Base-by-base conservation (phyloP, 1,140 invertebrate species). In the Drosophila saltans region DNA sequence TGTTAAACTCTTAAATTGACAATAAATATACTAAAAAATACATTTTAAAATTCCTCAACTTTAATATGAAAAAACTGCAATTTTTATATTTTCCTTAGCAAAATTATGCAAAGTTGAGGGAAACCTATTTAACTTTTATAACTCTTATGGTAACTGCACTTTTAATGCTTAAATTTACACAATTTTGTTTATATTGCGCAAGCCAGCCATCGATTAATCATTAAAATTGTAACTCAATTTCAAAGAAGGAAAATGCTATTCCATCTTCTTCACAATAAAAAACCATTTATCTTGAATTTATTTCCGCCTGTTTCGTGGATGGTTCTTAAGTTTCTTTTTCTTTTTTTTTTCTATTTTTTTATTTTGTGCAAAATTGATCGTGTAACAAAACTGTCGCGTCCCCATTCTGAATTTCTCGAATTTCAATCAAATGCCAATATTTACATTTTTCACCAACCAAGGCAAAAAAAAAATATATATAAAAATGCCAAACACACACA, bases 341-440 rank as follows among this genome's bases (percentile, higher is more conserved):
- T 36, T 36, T 36, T 36, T 1, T 36, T 36, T 36, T 1, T 36
- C 6, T 36, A 1, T 5, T 36, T 3, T 45, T 70, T 39, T 24
- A 52, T 41, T 41, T 33, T 48, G 21, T 21, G 21, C 16, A 59
- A 55, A 33, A 65, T 68, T 66, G 71, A 82, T 81, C 70, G 52
- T 66, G 61, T 84, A 78, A 66, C 63, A 45, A 66, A 62, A 45
- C 48, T 21, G 26, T 30, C 26, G 24, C 57, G 67, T 48, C 30
- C 45, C 16, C 24, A 56, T 16, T 65, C 45, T 62, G 57, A 45
- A 60, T 66, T 70, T 77, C 76, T 82, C 72, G 39, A 59, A 75
- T 88, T 88, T 80, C 83, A 83, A 78, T 83, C 63, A 67, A 77
- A 88, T 68, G 36, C 48, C 63, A 86, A 86, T 88, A 88, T 88